phyloP scores from a whole-genome alignment of 2,113 vertebrate species.

The Cebus imitator region DNA sequence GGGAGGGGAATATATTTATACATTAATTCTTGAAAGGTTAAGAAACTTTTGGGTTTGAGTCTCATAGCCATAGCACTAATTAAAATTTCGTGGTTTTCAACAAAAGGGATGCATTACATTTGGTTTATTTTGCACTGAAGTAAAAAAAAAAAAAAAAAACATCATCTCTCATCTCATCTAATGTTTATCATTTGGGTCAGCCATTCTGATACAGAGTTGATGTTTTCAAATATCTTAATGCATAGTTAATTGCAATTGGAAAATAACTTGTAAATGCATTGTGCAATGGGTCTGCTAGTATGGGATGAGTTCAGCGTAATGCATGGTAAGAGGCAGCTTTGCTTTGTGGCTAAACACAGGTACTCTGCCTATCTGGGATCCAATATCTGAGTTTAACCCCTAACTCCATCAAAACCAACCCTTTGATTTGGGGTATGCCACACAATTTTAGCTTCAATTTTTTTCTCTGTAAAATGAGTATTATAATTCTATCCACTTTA shows the following conservation, averaged over 20 bases:
- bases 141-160: not conserved
- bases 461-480: not conserved
- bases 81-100: conserved; percentile 39
- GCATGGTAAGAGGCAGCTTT: not conserved
- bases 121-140: not conserved
- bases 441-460: not conserved
- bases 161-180: not conserved
- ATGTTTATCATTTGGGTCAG: not conserved
- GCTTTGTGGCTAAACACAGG: not conserved
- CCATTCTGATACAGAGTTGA: not conserved
- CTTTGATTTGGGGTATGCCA: not conserved
- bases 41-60: conserved; percentile 13
- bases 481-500: not conserved
- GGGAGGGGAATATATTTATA: not conserved
- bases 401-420: not conserved
- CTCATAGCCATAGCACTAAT: not conserved
- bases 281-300: not conserved
- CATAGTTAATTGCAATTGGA: not conserved
- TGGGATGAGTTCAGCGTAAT: accelerated
- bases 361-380: not conserved
- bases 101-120: not conserved
- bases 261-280: not conserved
- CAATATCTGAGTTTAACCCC: not conserved
- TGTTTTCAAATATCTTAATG: not conserved
- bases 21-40: conserved; percentile 39